These are phyloP conservation scores for Caenorhabditis japonica DNA, from an alignment of 2,888 invertebrate species.

Conservation along the genomic window DNA sequence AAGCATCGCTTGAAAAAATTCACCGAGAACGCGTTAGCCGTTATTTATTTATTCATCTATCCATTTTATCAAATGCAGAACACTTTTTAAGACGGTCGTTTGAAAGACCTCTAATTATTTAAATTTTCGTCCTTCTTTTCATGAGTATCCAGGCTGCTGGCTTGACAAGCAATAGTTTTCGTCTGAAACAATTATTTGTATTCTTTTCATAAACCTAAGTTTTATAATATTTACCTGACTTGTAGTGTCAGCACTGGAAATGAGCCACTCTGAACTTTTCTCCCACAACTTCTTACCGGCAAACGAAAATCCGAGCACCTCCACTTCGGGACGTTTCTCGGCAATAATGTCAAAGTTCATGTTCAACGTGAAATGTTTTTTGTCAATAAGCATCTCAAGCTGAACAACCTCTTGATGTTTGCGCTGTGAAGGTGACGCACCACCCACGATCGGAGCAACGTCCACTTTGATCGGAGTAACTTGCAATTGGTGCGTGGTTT, in stretches of 20 bases:
- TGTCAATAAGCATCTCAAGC: constrained; percentile 30
- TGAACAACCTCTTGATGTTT: constrained; percentile 17
- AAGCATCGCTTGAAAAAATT: too few species aligned
- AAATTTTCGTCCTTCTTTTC: neutral
- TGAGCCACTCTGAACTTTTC: constrained; percentile 46
- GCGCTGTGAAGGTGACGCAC: neutral
- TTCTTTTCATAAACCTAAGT: neutral
- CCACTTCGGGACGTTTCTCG: constrained; percentile 32
- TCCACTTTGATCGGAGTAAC: constrained; percentile 33
- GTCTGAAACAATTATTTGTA: constrained; percentile 14
- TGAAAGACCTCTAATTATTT: too few species aligned
- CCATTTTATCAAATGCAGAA: too few species aligned
- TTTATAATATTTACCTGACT: constrained; percentile 18
- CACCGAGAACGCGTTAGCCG: too few species aligned
- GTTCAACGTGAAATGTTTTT: constrained; percentile 17
- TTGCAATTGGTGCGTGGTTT: constrained; percentile 15
- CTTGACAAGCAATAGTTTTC: constrained; percentile 33
- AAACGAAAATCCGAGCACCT: constrained; percentile 33
- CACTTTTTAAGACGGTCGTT: too few species aligned
- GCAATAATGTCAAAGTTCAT: constrained; percentile 25
- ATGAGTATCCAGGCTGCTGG: constrained; percentile 23
- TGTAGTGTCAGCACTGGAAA: constrained; percentile 37
- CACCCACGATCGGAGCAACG: neutral
- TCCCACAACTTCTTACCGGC: constrained; percentile 38
- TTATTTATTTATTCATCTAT: too few species aligned